Evolutionary conservation across 1,140 invertebrate species (phyloP).

Genomic region (Drosophila mayri): DNA sequence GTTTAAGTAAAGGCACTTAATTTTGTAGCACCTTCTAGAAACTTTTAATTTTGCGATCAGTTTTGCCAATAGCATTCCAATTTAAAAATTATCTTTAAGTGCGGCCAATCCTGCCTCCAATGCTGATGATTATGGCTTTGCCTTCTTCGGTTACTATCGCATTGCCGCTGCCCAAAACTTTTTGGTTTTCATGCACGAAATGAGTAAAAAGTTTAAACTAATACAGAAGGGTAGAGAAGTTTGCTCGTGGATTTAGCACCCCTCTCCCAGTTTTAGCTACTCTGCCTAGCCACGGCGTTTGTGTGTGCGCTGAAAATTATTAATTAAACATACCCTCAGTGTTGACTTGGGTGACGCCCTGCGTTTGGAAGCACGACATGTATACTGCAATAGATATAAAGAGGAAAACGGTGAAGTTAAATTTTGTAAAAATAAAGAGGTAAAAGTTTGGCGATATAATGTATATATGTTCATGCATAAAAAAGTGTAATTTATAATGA

Average conservation of each 20-base stretch:
- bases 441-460: too few relatives aligned
- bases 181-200: slow-evolving; percentile 77
- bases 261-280: background rate
- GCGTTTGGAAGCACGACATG: slow-evolving; percentile 63
- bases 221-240: slow-evolving; percentile 68
- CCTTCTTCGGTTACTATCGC: too few relatives aligned
- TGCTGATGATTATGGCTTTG: slow-evolving; percentile 58
- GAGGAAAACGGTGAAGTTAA: slow-evolving; percentile 4
- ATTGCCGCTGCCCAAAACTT: slow-evolving; percentile 55
- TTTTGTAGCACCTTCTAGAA: too few relatives aligned
- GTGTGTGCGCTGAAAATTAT: slow-evolving; percentile 71
- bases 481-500: too few relatives aligned
- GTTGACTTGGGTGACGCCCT: slow-evolving; percentile 73
- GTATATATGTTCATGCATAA: too few relatives aligned
- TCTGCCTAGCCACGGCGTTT: slow-evolving; percentile 1
- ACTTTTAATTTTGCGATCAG: too few relatives aligned
- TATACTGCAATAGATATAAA: slow-evolving; percentile 71
- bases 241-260: slow-evolving; percentile 33
- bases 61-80: slow-evolving; percentile 7
- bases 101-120: background rate
- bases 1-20: too few relatives aligned
- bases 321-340: slow-evolving; percentile 84
- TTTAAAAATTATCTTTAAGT: slow-evolving; percentile 57
- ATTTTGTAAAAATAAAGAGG: background rate
- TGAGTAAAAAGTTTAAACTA: slow-evolving; percentile 76